phyloP scores from a whole-genome alignment of 2,113 vertebrate species.

The Edolisoma coerulescens region DNA sequence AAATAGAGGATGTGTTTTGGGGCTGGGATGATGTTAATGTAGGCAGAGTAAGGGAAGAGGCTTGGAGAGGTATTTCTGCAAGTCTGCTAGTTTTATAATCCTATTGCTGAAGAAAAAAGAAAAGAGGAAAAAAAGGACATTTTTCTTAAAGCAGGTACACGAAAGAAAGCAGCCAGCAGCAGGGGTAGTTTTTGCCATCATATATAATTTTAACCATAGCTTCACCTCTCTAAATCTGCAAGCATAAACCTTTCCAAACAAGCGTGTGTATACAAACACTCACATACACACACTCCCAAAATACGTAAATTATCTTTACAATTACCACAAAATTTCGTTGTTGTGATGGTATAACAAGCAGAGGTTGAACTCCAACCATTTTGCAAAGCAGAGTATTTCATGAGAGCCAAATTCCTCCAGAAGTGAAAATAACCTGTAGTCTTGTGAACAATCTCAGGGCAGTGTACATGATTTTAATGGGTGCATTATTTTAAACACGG shows the following conservation, averaged over 20 bases:
- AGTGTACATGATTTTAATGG: not conserved
- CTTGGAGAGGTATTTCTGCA: not conserved
- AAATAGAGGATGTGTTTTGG: not conserved
- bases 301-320: not conserved
- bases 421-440: not conserved
- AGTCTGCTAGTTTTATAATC: not conserved
- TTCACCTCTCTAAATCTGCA: not conserved
- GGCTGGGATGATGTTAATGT: not conserved
- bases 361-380: not conserved
- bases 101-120: not conserved
- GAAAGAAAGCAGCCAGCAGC: constrained; percentile 16
- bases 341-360: not conserved
- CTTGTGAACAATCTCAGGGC: not conserved
- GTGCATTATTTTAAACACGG: not conserved
- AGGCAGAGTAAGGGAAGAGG: not conserved
- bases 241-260: not conserved
- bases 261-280: not conserved
- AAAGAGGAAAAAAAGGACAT: not conserved
- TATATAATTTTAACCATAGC: not conserved
- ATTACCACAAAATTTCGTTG: not conserved
- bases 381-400: not conserved
- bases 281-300: not conserved
- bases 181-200: not conserved
- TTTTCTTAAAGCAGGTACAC: not conserved
- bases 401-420: not conserved